A percentile compares a stretch with the other conserved stretches of the same genome.
Conservation (phyloP, 2,113 vertebrate genomes). For the Xiphophorus hellerii region DNA sequence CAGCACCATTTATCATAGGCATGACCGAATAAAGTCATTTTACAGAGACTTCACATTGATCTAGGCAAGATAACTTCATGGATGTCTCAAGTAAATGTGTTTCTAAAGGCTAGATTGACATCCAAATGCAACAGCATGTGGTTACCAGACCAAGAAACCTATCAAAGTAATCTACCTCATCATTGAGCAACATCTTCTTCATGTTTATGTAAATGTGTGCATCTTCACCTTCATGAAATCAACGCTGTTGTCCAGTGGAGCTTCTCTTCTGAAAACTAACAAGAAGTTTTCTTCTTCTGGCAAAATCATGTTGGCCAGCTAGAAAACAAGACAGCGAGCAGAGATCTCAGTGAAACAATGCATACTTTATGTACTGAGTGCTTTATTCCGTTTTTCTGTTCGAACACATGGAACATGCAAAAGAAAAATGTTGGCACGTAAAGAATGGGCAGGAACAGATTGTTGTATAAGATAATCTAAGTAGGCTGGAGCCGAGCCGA, state of each 20-base stretch:
- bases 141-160: not conserved
- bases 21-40: no score
- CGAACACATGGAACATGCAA: no score
- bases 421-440: no score
- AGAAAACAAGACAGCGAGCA: slow-evolving; percentile 17
- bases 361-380: no score
- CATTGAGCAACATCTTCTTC: not conserved
- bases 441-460: no score
- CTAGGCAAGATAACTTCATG: not conserved
- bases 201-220: not conserved
- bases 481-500: no score
- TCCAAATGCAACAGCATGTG: no score
- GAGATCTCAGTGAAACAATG: not conserved
- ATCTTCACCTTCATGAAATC: slow-evolving; percentile 92
- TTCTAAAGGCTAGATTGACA: not conserved
- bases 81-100: not conserved
- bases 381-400: no score
- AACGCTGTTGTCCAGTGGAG: slow-evolving; percentile 92
- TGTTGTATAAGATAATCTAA: no score
- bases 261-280: slow-evolving; percentile 90
- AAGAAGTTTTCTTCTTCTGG: slow-evolving; percentile 95
- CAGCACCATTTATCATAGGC: no score
- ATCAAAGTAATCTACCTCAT: not conserved
- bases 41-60: not conserved
- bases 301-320: slow-evolving; percentile 92